Percentiles rank a stretch among this genome's conserved stretches.
These are phyloP conservation scores for Pipistrellus kuhlii DNA, from an alignment of 2,797 vertebrate species.

Conservation along the genomic window DNA sequence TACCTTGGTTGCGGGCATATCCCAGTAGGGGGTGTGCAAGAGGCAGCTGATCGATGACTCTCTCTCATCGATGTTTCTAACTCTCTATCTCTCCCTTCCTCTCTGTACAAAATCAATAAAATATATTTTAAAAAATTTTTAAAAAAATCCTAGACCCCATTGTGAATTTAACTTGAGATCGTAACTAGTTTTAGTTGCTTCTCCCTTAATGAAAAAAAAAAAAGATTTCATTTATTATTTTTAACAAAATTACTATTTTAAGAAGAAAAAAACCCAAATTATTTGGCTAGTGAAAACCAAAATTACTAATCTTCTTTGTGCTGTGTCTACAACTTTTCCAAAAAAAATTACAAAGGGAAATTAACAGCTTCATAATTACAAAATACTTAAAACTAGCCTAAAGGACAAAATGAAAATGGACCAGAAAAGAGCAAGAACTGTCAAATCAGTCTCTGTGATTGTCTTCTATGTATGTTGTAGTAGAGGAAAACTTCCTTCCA, in stretches of 20 bases:
- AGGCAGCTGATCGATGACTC: too few relatives aligned
- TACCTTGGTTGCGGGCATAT: too few relatives aligned
- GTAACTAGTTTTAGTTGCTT: background rate
- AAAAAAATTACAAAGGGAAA: slow-evolving; percentile 30
- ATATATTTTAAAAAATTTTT: too few relatives aligned
- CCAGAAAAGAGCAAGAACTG: background rate
- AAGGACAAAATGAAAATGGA: background rate
- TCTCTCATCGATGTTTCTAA: too few relatives aligned
- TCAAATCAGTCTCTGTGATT: background rate
- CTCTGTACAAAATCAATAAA: background rate
- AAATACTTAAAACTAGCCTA: slow-evolving; percentile 3
- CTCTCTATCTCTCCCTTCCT: too few relatives aligned
- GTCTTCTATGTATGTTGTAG: background rate
- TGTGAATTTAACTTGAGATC: slow-evolving; percentile 48
- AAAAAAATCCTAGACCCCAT: background rate
- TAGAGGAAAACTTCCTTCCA: background rate
- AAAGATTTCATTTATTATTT: background rate
- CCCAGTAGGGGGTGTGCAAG: too few relatives aligned
- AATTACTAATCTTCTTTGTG: slow-evolving; percentile 49
- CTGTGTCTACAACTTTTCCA: background rate
- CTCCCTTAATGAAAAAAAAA: background rate
- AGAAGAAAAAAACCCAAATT: background rate
- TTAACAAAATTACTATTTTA: slow-evolving; percentile 29
- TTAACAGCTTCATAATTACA: slow-evolving; percentile 22
- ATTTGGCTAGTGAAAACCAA: slow-evolving; percentile 30